Base-by-base conservation (phyloP, 2,113 vertebrate species). In the Gnathonemus echidnorhynchus region DNA sequence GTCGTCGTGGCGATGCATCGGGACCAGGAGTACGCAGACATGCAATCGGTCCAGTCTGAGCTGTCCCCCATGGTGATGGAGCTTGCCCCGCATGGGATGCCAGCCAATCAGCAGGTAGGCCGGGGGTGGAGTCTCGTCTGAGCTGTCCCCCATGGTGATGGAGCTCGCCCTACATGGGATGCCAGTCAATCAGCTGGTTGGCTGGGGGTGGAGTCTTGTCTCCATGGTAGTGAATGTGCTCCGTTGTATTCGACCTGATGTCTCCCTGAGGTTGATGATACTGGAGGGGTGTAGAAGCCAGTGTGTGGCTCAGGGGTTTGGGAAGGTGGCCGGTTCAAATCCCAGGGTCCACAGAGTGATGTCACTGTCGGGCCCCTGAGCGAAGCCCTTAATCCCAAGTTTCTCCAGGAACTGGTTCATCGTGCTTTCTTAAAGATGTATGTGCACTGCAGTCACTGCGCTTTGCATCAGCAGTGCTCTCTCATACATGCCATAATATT, bases 1-100 rank as follows among this genome's bases (percentile, higher is more conserved):
- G 92, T 99, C 52, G 94, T 97, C 0, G 98, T 96, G 93, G 95
- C 96, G 2, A 96, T 99, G 95, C 98, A 99, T 95, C 95, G 98
- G 91, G 98, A 98, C 89, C 98, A 99, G 93, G 95, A 92, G 88
- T 99, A 99, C 13, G 93, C 96, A 49, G 94, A 96, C 93, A 98
- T 99, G 98, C 96, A 96, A 1, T 92, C 95, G 45, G 97, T 99
- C 92, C 98, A 99, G 94, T 94, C 96, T 0, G 98, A 99, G 92
- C 95, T 99, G 4, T 99, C 98, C 0, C 95, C 95, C n/a, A 96
- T 98, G 93, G 97, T 99, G 92, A 98, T 99, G 97, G 98, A 99
- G 90, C 94, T 99, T 89, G 97, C 98, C 87, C 98, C 98, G 0
- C 96, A 94, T 0, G 96, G 97, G 88, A 97, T 99, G 94, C 96